Conservation (phyloP, 2,888 invertebrate genomes). For the Campoplex nolae region DNA sequence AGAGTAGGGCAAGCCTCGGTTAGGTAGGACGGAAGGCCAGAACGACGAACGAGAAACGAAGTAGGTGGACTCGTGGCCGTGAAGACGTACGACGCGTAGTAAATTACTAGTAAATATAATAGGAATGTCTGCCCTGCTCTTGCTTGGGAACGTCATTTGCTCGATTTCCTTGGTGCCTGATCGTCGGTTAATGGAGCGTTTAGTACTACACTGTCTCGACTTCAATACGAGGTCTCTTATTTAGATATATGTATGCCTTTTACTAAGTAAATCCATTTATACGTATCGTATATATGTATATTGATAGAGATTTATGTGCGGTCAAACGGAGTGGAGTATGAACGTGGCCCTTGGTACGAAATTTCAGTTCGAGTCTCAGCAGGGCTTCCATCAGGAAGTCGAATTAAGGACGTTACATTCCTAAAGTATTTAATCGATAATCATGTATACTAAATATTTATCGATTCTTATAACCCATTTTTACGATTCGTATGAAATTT, state of each 20-base stretch:
- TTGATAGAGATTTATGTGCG: background rate
- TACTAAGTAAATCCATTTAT: background rate
- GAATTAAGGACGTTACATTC: background rate
- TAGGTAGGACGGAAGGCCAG: slow-evolving; percentile 46
- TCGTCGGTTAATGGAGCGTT: slow-evolving; percentile 62
- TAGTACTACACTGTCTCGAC: slow-evolving; percentile 37
- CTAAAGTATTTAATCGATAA: background rate
- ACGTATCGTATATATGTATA: background rate
- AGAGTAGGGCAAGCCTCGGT: slow-evolving; percentile 42
- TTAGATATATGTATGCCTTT: background rate
- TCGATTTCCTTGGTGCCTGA: slow-evolving; percentile 56
- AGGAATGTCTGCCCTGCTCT: slow-evolving; percentile 29
- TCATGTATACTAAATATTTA: background rate
- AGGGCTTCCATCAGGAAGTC: background rate
- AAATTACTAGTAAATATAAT: slow-evolving; percentile 47
- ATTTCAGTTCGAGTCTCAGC: slow-evolving; percentile 7
- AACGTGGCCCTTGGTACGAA: background rate
- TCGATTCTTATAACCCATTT: background rate
- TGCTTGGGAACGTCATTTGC: slow-evolving; percentile 51
- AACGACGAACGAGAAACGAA: slow-evolving; percentile 41
- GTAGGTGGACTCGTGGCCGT: slow-evolving; percentile 65
- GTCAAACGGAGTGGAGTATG: background rate
- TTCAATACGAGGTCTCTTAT: slow-evolving; percentile 8
- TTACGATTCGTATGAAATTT: background rate
- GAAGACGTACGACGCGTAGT: slow-evolving; percentile 55